Conservation (phyloP, 1,140 invertebrate species). For the Papilio glaucus region DNA sequence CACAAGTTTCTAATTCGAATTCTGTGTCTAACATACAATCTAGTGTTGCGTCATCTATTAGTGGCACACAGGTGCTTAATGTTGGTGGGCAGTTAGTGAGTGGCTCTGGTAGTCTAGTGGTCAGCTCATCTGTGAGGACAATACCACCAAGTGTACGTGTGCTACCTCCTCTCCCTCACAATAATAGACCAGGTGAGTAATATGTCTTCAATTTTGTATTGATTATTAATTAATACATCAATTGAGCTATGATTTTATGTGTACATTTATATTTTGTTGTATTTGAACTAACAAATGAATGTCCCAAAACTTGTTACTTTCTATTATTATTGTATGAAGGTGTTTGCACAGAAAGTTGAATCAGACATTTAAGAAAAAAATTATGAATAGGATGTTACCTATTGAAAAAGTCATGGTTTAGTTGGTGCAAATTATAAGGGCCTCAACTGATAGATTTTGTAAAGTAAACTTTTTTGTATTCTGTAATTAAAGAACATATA, state of each 20-base stretch:
- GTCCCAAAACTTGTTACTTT: neutral
- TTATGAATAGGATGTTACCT: no score
- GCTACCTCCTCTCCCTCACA: slow-evolving; percentile 67
- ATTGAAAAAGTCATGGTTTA: neutral
- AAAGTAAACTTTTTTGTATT: no score
- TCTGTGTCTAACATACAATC: slow-evolving; percentile 57
- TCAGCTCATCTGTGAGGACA: slow-evolving; percentile 70
- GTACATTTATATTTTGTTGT: slow-evolving; percentile 7
- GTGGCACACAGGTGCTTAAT: slow-evolving; percentile 70
- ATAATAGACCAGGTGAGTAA: slow-evolving; percentile 68
- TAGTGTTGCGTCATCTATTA: slow-evolving; percentile 59
- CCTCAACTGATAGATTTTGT: neutral
- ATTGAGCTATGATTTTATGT: slow-evolving; percentile 10
- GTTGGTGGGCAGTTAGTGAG: slow-evolving; percentile 68
- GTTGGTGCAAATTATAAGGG: neutral
- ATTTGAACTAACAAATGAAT: neutral
- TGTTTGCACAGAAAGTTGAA: neutral
- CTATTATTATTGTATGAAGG: neutral
- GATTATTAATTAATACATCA: slow-evolving; percentile 14
- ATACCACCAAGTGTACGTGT: slow-evolving; percentile 71
- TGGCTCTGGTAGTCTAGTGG: slow-evolving; percentile 64
- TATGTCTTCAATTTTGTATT: neutral
- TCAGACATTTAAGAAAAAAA: neutral
- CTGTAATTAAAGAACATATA: no score
- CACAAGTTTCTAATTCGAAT: slow-evolving; percentile 61